Base-by-base conservation (phyloP, 2,113 vertebrate genomes). In the Misgurnus anguillicaudatus region DNA sequence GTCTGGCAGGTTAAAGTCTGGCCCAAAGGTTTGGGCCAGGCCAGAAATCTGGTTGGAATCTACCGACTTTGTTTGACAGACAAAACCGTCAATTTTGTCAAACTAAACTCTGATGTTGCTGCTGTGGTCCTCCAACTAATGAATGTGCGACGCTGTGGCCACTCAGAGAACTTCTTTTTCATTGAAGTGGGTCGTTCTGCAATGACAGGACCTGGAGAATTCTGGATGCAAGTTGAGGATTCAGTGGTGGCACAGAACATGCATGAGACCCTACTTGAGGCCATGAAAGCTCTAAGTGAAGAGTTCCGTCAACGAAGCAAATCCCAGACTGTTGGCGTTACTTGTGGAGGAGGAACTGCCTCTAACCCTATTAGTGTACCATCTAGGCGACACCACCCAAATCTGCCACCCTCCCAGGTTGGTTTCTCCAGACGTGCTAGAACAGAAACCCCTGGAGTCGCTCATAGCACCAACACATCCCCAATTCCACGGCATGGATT, bases 201-300 rank as follows among this genome's bases (percentile, higher is more conserved):
- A 0, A 90, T 94, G 47, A 95, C 90, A 0, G 93, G 94, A 0
- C 93, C 94, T 0, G 90, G 94, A 48, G 94, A 95, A 88, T 93
- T 95, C 84, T 95, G 94, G 94, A 94, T 96, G 93, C 92, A 94
- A 86, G 93, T 94, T n/a, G 93, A 94, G 0, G 92, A 95, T 78
- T 90, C 92, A 0, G 90, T 93, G 47, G 92, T 94, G 70, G 94
- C 94, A 13, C 93, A 94, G 88, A 93, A 94, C 89, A 95, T 95
- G 90, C 95, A 95, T 0, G 91, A 95, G 87, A 95, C 93, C 9
- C 88, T 95, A 45, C 88, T 95, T 79, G 93, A 94, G 71, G 92
- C 94, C 82, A 94, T 95, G 94, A 95, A 94, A 82, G 89, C 90
- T 5, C 82, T 95, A 2, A 95, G 94, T 9, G 94, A 94, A 75